phyloP scores from a whole-genome alignment of 1,140 invertebrate species.

The Triops longicaudatus region DNA sequence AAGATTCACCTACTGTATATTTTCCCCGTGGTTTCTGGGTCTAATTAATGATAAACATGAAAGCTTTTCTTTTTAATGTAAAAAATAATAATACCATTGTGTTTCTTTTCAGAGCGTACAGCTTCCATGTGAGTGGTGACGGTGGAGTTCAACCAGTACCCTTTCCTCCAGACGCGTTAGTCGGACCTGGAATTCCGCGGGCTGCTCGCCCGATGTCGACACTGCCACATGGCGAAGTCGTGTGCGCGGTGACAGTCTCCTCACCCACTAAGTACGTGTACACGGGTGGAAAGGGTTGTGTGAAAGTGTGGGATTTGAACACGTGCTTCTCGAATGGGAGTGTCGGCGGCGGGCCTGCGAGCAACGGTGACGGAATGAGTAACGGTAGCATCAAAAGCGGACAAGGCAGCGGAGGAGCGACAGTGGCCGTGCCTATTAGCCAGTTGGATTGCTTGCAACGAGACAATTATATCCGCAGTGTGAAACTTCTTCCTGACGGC shows the following conservation, averaged over 20 bases:
- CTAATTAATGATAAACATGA: too few species aligned
- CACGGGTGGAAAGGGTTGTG: constrained; percentile 96
- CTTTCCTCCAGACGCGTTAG: constrained; percentile 89
- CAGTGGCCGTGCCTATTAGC: constrained; percentile 54
- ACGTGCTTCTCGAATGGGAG: constrained; percentile 33
- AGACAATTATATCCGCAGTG: constrained; percentile 95
- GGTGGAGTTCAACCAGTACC: constrained; percentile 82
- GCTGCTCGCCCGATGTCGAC: constrained; percentile 84
- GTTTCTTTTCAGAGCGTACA: constrained; percentile 47
- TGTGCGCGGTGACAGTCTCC: constrained; percentile 79
- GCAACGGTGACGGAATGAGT: constrained; percentile 14
- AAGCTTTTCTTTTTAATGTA: too few species aligned
- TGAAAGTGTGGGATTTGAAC: constrained; percentile 81
- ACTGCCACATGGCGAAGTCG: constrained; percentile 86
- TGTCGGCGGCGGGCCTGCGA: not conserved
- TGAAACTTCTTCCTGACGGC: constrained; percentile 92
- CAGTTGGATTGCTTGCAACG: constrained; percentile 90
- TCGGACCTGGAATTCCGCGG: constrained; percentile 83
- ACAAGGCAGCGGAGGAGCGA: not conserved
- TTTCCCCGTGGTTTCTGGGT: too few species aligned
- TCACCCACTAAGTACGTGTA: constrained; percentile 90
- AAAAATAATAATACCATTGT: too few species aligned
- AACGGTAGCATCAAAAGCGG: constrained; percentile 18
- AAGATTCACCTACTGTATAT: too few species aligned
- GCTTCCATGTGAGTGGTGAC: constrained; percentile 82